Evolutionary conservation across 2,888 invertebrate species (phyloP).

Genomic region (Acrobasis suavella): DNA sequence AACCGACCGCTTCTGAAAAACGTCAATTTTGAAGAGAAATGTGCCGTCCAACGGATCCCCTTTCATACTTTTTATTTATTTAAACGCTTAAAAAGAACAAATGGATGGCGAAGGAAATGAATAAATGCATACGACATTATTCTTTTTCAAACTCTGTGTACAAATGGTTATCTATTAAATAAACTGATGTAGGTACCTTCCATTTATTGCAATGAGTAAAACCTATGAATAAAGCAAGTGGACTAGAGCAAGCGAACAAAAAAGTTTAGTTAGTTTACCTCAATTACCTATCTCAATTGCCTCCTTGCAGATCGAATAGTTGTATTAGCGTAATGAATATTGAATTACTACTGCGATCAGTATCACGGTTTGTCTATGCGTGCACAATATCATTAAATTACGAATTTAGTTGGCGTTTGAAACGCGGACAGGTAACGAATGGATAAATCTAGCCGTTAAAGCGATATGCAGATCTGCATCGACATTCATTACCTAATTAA

Average conservation of each 20-base stretch:
- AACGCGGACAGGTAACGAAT: slow-evolving; percentile 67
- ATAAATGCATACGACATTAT: slow-evolving; percentile 31
- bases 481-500: slow-evolving; percentile 83
- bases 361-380: slow-evolving; percentile 40
- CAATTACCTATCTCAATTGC: slow-evolving; percentile 20
- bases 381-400: slow-evolving; percentile 52
- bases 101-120: slow-evolving; percentile 39
- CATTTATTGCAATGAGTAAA: slow-evolving; percentile 5
- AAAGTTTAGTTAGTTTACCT: slow-evolving; percentile 26
- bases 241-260: slow-evolving; percentile 19
- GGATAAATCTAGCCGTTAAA: slow-evolving; percentile 80
- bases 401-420: slow-evolving; percentile 67
- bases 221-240: neutral
- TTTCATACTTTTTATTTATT: slow-evolving; percentile 78
- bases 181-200: slow-evolving; percentile 3
- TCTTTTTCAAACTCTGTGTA: slow-evolving; percentile 27
- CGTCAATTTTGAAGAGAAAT: slow-evolving; percentile 82
- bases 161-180: slow-evolving; percentile 20
- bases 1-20: slow-evolving; percentile 80
- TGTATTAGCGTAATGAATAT: slow-evolving; percentile 32
- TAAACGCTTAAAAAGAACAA: slow-evolving; percentile 56
- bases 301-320: slow-evolving; percentile 27
- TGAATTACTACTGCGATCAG: slow-evolving; percentile 34
- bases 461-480: slow-evolving; percentile 82
- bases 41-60: slow-evolving; percentile 75